Conservation (phyloP, 2,797 vertebrate species). For the Phoxinus dragarum region DNA sequence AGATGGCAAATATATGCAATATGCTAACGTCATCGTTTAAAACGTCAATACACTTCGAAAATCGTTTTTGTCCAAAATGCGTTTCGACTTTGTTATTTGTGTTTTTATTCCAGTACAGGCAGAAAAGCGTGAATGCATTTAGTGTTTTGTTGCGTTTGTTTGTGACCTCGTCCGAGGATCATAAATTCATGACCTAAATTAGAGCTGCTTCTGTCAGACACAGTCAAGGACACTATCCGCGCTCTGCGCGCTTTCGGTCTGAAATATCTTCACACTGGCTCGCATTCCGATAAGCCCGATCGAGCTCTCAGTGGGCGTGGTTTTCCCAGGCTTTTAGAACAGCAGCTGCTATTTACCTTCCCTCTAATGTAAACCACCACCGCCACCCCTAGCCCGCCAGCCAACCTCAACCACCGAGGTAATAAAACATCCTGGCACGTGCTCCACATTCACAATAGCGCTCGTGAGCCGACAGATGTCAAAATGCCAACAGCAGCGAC, state of each 20-base stretch:
- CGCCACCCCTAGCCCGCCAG: slow-evolving; percentile 80
- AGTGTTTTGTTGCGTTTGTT: slow-evolving; percentile 6
- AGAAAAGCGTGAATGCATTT: background rate
- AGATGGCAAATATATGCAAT: background rate
- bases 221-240: slow-evolving; percentile 41
- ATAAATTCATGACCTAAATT: slow-evolving; percentile 72
- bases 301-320: slow-evolving; percentile 87
- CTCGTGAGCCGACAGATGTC: slow-evolving; percentile 80
- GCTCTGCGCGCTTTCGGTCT: slow-evolving; percentile 66
- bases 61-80: background rate
- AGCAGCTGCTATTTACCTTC: slow-evolving; percentile 95
- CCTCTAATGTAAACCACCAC: slow-evolving; percentile 89
- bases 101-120: background rate
- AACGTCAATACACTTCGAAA: background rate
- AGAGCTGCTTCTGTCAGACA: slow-evolving; percentile 59
- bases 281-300: slow-evolving; percentile 82
- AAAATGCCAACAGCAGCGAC: slow-evolving; percentile 75
- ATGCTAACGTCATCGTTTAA: background rate
- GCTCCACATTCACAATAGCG: slow-evolving; percentile 85
- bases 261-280: slow-evolving; percentile 82
- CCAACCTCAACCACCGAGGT: slow-evolving; percentile 86
- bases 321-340: slow-evolving; percentile 95
- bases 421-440: slow-evolving; percentile 97
- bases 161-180: slow-evolving; percentile 29
- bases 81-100: slow-evolving; percentile 2